These are phyloP conservation scores for Ceyx margarethae DNA, from an alignment of 2,113 vertebrate species.

Conservation along the genomic window DNA sequence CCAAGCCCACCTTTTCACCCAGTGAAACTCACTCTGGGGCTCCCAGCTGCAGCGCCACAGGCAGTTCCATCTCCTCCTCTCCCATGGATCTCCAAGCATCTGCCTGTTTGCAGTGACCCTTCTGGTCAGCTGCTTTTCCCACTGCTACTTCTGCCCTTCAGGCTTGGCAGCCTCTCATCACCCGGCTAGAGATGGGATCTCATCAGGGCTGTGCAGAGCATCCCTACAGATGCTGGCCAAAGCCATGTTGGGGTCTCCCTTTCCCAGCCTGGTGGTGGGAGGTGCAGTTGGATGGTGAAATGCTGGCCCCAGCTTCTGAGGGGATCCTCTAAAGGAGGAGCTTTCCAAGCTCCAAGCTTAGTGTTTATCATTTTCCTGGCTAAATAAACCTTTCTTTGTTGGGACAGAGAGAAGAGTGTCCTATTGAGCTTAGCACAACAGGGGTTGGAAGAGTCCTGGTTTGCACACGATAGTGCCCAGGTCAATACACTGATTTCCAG, in stretches of 20 bases:
- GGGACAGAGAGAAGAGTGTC: background rate
- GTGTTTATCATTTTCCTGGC: background rate
- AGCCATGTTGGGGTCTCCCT: background rate
- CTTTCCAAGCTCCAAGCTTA: background rate
- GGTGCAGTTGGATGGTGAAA: background rate
- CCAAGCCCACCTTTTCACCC: constrained; percentile 15
- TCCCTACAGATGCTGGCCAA: background rate
- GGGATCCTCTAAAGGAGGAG: background rate
- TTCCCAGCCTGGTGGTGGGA: background rate
- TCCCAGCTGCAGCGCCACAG: background rate
- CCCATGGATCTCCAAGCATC: background rate
- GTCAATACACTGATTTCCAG: background rate
- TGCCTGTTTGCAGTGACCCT: background rate
- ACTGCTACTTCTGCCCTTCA: constrained; percentile 17
- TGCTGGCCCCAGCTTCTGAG: background rate
- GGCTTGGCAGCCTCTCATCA: constrained; percentile 15
- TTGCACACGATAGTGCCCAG: background rate
- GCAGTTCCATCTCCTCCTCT: background rate
- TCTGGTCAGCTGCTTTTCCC: constrained; percentile 6
- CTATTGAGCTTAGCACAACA: background rate
- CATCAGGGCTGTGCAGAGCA: background rate
- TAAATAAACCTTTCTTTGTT: background rate
- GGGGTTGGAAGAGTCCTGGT: background rate
- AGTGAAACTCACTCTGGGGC: background rate
- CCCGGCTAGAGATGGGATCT: background rate